Conservation (phyloP, 2,797 vertebrate genomes). For the Harpia harpyja region DNA sequence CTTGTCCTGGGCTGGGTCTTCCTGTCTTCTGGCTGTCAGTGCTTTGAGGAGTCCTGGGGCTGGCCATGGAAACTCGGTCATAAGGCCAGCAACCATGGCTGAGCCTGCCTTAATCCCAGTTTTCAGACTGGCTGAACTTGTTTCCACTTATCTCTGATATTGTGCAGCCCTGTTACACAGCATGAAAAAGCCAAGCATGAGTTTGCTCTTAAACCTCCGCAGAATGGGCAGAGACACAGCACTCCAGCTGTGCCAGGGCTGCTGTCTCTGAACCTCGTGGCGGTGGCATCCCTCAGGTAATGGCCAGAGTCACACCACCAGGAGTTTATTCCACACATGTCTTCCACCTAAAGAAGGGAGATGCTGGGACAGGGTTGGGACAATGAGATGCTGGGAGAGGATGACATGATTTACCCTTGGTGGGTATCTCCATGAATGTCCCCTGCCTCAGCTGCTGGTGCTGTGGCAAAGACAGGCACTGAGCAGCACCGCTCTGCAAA, state of each 20-base stretch:
- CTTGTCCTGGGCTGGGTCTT: background rate
- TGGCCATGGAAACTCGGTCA: fast-evolving
- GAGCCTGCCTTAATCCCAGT: background rate
- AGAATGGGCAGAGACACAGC: background rate
- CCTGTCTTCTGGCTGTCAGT: background rate
- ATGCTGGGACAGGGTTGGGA: background rate
- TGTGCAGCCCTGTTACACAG: background rate
- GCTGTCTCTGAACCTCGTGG: fast-evolving
- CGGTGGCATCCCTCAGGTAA: background rate
- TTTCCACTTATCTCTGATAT: background rate
- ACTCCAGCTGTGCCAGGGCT: background rate
- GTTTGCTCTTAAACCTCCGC: background rate
- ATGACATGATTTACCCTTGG: no score
- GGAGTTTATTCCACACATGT: background rate
- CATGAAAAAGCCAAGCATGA: background rate
- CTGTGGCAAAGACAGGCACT: background rate
- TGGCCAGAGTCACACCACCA: background rate
- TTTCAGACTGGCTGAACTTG: background rate
- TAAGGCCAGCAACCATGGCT: background rate
- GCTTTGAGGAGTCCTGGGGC: background rate
- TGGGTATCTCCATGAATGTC: background rate
- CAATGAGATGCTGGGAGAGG: background rate
- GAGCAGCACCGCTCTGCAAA: background rate
- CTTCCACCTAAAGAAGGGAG: background rate
- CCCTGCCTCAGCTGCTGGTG: fast-evolving